These are phyloP conservation scores for Globia sparganii DNA, from an alignment of 2,888 invertebrate species.

Conservation along the genomic window DNA sequence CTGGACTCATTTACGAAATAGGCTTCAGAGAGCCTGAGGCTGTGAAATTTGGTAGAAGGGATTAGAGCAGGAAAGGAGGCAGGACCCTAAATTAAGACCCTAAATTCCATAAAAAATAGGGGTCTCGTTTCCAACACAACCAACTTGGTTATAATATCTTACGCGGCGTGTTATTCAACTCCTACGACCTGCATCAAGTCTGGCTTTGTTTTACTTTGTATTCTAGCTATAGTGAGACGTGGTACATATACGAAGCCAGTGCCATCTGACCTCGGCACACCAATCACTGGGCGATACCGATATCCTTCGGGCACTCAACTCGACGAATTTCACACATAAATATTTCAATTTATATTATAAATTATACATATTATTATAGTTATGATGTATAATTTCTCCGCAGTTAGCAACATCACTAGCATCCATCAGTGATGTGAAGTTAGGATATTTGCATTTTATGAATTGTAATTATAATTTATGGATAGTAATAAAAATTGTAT, in stretches of 20 bases:
- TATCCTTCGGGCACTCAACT: constrained; percentile 39
- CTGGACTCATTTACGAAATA: background rate
- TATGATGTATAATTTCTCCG: constrained; percentile 6
- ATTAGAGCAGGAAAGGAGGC: background rate
- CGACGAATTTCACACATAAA: background rate
- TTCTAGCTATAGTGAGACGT: too few species aligned
- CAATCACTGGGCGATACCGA: constrained; percentile 15
- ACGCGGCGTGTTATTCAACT: background rate
- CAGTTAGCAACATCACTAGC: background rate
- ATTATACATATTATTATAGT: background rate
- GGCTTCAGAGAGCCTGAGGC: background rate
- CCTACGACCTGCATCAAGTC: background rate
- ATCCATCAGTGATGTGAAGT: too few species aligned
- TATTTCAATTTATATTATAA: background rate
- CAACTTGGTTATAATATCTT: constrained; percentile 2
- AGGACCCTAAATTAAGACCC: background rate
- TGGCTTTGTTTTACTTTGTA: constrained; percentile 18
- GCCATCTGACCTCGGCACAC: constrained; percentile 42
- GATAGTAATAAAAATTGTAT: background rate
- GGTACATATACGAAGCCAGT: background rate
- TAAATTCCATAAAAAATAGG: background rate
- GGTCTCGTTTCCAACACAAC: background rate
- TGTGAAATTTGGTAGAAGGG: background rate
- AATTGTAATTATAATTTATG: constrained; percentile 4
- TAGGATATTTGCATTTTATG: background rate